Base-by-base conservation (phyloP, 2,113 vertebrate genomes). In the Phasianus colchicus region DNA sequence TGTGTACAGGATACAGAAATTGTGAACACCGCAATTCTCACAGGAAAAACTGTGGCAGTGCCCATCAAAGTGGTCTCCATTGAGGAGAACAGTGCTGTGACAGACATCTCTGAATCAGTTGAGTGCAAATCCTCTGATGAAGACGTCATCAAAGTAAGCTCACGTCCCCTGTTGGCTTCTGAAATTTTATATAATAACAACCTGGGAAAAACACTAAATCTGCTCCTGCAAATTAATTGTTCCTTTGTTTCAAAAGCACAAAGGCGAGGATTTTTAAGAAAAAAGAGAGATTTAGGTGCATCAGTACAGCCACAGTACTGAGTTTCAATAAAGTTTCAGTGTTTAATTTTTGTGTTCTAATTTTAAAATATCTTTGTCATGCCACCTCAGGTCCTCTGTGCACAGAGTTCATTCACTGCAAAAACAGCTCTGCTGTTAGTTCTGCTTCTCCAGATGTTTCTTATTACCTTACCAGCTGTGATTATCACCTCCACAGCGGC, bases 1-100 rank as follows among this genome's bases (percentile, higher is more conserved):
- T 58, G 17, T 25, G 15, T 55, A 21, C 97, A 99, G 99, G 98
- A 99, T 96, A 98, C 97, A 0, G 99, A 99, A 95, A 98, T 99
- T 66, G 95, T 99, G 90, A 99, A 99, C 97, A 99, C 99, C 0
- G 99, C 99, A 1, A 97, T 99, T 67, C 98, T 99, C 64, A 99
- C 99, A 0, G 99, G 99, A 20, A 99, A 97, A 92, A 98, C 98
- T 0, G 99, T 99, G 55, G 98, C 99, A 1, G 97, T 99, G 83
- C 99, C 99, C 3, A 87, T 99, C 48, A 99, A 97, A 93, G 99
- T 99, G 96, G 98, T 99, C 86, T 98, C 99, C 8, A 97, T 99
- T 58, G 98, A 98, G 83, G 98, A 98, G 73, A 98, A 98, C 81
- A 80, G 97, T 3, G 96, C 97, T 0, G 97, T 99, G 40, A 98